Evolutionary conservation across 2,888 invertebrate species (phyloP).

Genomic region (Julus scandinavius): DNA sequence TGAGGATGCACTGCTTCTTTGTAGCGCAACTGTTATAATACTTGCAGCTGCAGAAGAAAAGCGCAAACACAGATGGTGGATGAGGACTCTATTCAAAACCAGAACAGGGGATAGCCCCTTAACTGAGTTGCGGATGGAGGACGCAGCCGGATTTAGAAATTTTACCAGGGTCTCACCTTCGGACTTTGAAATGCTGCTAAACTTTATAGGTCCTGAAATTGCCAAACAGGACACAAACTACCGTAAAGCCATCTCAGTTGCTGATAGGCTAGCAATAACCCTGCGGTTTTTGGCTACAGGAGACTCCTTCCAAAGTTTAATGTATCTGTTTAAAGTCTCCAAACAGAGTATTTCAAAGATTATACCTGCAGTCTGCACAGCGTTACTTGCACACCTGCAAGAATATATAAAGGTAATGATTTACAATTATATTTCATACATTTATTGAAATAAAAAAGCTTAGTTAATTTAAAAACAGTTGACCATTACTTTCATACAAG

Average conservation of each 20-base stretch:
- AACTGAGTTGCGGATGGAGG: background rate
- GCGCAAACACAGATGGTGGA: background rate
- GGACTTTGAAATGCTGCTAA: background rate
- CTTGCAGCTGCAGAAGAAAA: background rate
- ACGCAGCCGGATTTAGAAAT: conserved; percentile 56
- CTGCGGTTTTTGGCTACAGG: conserved; percentile 35
- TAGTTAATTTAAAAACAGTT: no score
- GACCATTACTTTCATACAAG: no score
- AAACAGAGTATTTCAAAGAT: conserved; percentile 14
- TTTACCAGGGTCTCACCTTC: background rate
- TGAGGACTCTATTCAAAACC: background rate
- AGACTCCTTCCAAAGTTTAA: conserved; percentile 35
- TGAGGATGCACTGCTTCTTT: no score
- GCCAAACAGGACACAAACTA: background rate
- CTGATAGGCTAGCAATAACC: conserved; percentile 19
- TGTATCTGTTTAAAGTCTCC: conserved; percentile 33
- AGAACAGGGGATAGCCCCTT: background rate
- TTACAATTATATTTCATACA: no score
- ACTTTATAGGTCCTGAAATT: background rate
- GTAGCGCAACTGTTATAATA: no score
- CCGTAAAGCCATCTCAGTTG: background rate
- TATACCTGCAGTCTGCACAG: no score
- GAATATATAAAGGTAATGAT: no score
- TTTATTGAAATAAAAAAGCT: no score
- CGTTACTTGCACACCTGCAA: no score